These are phyloP conservation scores for Rhynchotus rufescens DNA, from an alignment of 2,797 vertebrate species.

Conservation along the genomic window DNA sequence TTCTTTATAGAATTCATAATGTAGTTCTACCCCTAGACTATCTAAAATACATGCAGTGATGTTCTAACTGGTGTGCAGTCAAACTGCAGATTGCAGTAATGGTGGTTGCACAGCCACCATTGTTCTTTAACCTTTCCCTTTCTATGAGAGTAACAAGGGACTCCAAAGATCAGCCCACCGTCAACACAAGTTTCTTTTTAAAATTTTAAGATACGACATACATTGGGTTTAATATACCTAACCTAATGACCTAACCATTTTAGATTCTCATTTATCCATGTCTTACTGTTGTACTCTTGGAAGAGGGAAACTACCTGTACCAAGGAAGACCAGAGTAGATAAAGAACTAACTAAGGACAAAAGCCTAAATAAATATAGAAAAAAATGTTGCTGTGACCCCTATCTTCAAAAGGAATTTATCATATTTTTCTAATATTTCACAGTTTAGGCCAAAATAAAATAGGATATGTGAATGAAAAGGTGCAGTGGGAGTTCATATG, in stretches of 20 bases:
- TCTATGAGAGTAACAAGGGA: not conserved
- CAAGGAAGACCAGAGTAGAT: not conserved
- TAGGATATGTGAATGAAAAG: not conserved
- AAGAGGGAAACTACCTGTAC: not conserved
- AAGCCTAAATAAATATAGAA: not conserved
- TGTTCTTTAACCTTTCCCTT: not conserved
- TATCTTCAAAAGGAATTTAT: not conserved
- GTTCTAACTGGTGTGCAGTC: not conserved
- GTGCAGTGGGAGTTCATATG: not conserved
- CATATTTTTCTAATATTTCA: not conserved
- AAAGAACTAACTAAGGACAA: not conserved
- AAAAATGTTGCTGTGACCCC: not conserved
- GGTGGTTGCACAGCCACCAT: too few species aligned
- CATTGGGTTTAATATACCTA: not conserved
- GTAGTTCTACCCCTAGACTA: not conserved
- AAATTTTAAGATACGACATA: not conserved
- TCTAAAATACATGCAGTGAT: not conserved
- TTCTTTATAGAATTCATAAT: not conserved
- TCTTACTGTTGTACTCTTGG: not conserved
- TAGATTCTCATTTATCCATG: not conserved
- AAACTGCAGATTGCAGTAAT: too few species aligned
- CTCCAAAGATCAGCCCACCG: not conserved
- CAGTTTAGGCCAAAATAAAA: not conserved
- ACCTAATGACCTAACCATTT: too few species aligned
- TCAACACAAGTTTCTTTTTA: not conserved